phyloP scores from a whole-genome alignment of 2,888 invertebrate genomes.

The Synanthedon tipuliformis region DNA sequence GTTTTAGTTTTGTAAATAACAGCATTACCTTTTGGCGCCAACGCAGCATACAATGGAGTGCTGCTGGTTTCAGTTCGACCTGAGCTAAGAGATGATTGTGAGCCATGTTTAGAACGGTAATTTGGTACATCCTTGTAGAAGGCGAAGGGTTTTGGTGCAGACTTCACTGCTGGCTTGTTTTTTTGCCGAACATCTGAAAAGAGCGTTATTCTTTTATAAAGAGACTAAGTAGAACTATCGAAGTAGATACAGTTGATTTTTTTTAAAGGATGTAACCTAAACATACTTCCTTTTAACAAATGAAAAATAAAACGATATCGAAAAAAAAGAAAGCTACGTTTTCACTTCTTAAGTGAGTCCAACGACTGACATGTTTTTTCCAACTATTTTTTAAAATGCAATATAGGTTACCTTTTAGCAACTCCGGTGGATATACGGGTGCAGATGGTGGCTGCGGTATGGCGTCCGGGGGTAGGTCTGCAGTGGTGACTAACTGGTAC shows the following conservation, averaged over 20 bases:
- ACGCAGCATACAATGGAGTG: too few relatives aligned
- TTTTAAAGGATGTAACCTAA: too few relatives aligned
- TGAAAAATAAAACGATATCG: too few relatives aligned
- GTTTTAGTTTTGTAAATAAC: too few relatives aligned
- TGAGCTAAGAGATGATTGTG: slow-evolving; percentile 45
- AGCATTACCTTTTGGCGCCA: too few relatives aligned
- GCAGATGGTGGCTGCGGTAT: slow-evolving; percentile 46
- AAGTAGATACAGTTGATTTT: too few relatives aligned
- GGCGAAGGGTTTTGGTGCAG: slow-evolving; percentile 14
- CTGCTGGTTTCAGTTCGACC: neutral
- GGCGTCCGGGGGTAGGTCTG: slow-evolving; percentile 39
- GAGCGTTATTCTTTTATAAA: slow-evolving; percentile 5
- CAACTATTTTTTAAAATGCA: too few relatives aligned
- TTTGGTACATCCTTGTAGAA: slow-evolving; percentile 33
- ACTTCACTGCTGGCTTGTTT: slow-evolving; percentile 7
- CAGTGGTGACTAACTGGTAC: slow-evolving; percentile 35
- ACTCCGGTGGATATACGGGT: slow-evolving; percentile 43
- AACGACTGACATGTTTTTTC: too few relatives aligned
- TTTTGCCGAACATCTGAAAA: slow-evolving; percentile 40
- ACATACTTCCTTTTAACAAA: too few relatives aligned
- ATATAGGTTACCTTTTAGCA: slow-evolving; percentile 37
- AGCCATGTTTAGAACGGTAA: slow-evolving; percentile 44
- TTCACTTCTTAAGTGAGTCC: too few relatives aligned
- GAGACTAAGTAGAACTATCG: too few relatives aligned
- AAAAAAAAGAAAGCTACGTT: too few relatives aligned